Evolutionary conservation across 2,888 invertebrate species (phyloP).

Genomic region (Pimpla rufipes): DNA sequence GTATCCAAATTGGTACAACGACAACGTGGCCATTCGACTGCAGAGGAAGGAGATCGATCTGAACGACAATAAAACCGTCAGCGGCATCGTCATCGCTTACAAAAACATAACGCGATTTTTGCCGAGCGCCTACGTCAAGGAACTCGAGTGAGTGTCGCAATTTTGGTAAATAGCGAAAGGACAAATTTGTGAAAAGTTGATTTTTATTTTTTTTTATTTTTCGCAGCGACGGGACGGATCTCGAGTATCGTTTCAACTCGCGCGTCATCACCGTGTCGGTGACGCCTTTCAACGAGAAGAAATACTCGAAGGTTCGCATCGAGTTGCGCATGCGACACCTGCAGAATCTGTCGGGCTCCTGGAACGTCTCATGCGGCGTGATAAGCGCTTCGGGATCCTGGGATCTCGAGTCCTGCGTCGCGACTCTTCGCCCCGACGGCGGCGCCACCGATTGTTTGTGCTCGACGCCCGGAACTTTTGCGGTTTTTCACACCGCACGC

Average conservation of each 20-base stretch:
- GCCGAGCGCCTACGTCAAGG: constrained; percentile 88
- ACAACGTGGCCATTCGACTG: constrained; percentile 83
- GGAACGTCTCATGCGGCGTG: constrained; percentile 86
- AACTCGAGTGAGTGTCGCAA: constrained; percentile 87
- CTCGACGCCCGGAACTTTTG: constrained; percentile 88
- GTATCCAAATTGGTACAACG: constrained; percentile 85
- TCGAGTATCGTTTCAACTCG: constrained; percentile 89
- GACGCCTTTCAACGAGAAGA: constrained; percentile 69
- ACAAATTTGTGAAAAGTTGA: too few species aligned
- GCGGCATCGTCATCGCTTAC: constrained; percentile 87
- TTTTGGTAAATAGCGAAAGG: constrained; percentile 8
- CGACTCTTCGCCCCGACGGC: constrained; percentile 84
- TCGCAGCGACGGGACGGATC: constrained; percentile 88
- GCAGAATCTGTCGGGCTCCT: constrained; percentile 84
- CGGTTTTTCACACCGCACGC: constrained; percentile 88
- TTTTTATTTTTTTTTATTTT: constrained; percentile 33
- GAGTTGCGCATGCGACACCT: constrained; percentile 86
- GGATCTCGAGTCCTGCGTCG: constrained; percentile 88
- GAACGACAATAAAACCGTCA: constrained; percentile 76
- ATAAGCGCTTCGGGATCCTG: constrained; percentile 87
- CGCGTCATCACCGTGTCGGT: constrained; percentile 86
- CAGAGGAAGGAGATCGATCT: constrained; percentile 74
- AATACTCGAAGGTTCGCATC: constrained; percentile 84
- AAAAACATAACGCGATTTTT: constrained; percentile 88
- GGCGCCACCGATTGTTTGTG: constrained; percentile 87